Percentiles rank a stretch among this genome's conserved stretches.
phyloP scores from a whole-genome alignment of 2,888 invertebrate species.

The Hirtodrosophila histrioides region DNA sequence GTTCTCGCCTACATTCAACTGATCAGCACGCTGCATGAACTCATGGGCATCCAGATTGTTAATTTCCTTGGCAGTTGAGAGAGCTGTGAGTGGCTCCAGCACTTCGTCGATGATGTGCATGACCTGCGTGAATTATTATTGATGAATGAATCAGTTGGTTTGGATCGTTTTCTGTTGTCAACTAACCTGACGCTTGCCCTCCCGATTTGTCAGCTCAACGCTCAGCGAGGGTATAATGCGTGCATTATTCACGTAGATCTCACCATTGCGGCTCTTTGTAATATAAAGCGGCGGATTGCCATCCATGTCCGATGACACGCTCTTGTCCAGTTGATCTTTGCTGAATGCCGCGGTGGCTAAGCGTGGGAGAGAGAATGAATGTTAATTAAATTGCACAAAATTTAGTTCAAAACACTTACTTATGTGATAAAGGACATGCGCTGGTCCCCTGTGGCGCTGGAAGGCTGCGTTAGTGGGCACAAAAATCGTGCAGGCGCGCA shows the following conservation, averaged over 20 bases:
- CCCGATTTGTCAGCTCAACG: slow-evolving; percentile 87
- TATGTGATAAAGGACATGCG: slow-evolving; percentile 90
- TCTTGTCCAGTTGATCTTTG: slow-evolving; percentile 86
- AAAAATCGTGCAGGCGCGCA: slow-evolving; percentile 93
- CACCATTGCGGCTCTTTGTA: slow-evolving; percentile 88
- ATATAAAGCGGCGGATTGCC: slow-evolving; percentile 95
- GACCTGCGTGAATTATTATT: slow-evolving; percentile 86
- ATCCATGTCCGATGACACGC: slow-evolving; percentile 90
- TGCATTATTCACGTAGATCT: slow-evolving; percentile 95
- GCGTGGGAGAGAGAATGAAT: slow-evolving; percentile 52
- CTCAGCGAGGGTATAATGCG: slow-evolving; percentile 89
- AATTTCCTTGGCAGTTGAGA: slow-evolving; percentile 87
- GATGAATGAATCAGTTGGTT: neutral
- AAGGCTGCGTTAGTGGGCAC: slow-evolving; percentile 95
- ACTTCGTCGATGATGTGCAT: slow-evolving; percentile 95
- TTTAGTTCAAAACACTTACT: slow-evolving; percentile 86
- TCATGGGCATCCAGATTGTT: slow-evolving; percentile 93
- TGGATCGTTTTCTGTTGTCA: no score
- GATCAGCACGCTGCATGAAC: slow-evolving; percentile 91
- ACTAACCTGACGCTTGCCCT: slow-evolving; percentile 87
- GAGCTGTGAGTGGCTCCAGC: slow-evolving; percentile 90
- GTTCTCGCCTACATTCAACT: slow-evolving; percentile 89
- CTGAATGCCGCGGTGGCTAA: slow-evolving; percentile 91
- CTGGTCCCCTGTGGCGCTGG: slow-evolving; percentile 88
- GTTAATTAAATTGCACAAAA: slow-evolving; percentile 16